Base-by-base conservation (phyloP, 2,113 vertebrate genomes). In the Zosterops japonicus region DNA sequence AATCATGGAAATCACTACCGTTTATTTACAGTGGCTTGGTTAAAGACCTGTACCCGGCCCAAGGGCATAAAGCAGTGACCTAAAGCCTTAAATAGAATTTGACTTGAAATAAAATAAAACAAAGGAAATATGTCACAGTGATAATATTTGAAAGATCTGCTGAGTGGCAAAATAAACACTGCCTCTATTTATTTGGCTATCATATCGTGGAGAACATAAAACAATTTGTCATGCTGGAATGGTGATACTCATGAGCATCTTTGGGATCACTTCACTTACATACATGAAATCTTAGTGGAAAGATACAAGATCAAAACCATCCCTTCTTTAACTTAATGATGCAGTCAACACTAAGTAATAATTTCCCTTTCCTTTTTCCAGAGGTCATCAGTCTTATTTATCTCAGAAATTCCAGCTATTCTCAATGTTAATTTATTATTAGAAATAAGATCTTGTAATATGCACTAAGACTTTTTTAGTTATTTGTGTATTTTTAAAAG, bases 61-160 rank as follows among this genome's bases (percentile, higher is more conserved):
- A 67, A 82, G 91, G 79, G 76, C 74, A 83, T 50, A 78, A 85
- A 91, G 23, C 61, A 67, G 42, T 90, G 88, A 96, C 87, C 93
- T 81, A 44, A 87, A 89, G 85, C 76, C 90, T 93, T 94, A 83
- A 87, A 78, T 42, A 78, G 79, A 87, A 95, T 93, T 89, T 28
- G 23, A 82, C 64, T 75, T 95, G 83, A 92, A 94, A 91, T 91
- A 91, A 95, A 94, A 87, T 69, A 85, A 94, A 96, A 87, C 68
- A 90, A 88, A 87, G 57, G 23, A 87, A 93, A 96, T 91, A 95
- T 87, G 72, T 85, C 70, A 70, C 64, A 90, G 61, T 55, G 86
- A 94, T 85, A 94, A 96, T 92, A 96, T 92, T 94, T 96, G 88
- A 93, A 94, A 95, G 68, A 92, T 93, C 78, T 92, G 76, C 81